A percentile compares a stretch with the other conserved stretches of the same genome.
These are phyloP conservation scores for Tenualosa ilisha DNA, from an alignment of 2,797 vertebrate species.

Conservation along the genomic window DNA sequence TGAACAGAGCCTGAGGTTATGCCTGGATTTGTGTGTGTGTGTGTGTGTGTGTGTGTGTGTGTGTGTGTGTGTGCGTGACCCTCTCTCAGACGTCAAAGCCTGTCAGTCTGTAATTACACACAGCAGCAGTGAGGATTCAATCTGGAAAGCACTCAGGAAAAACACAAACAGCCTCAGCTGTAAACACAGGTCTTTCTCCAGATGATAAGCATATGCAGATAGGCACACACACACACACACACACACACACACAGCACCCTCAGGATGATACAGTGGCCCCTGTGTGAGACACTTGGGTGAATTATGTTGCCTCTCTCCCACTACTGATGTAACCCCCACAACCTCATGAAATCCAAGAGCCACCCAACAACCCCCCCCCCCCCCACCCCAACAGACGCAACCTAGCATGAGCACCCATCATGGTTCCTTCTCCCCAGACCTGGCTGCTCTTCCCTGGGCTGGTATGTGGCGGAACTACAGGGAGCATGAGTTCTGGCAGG, in stretches of 20 bases:
- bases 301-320: neutral
- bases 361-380: neutral
- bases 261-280: neutral
- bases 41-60: neutral
- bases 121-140: neutral
- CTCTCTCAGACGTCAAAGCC: neutral
- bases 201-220: neutral
- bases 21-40: neutral
- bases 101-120: neutral
- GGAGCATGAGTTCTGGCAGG: slow-evolving; percentile 56
- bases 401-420: neutral
- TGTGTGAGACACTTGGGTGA: neutral
- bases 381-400: neutral
- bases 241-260: neutral
- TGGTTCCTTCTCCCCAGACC: neutral
- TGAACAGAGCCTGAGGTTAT: neutral
- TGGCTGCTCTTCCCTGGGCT: slow-evolving; percentile 44
- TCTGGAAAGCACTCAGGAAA: neutral
- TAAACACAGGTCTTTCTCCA: neutral
- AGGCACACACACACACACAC: neutral
- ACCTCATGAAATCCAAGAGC: too few relatives aligned
- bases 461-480: slow-evolving; percentile 70
- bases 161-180: neutral
- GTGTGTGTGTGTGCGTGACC: neutral
- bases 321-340: neutral